Evolutionary conservation across 2,888 invertebrate species (phyloP), one percentile per base, ranked within the genome.

Genomic region (Rhyacophila evoluta): DNA sequence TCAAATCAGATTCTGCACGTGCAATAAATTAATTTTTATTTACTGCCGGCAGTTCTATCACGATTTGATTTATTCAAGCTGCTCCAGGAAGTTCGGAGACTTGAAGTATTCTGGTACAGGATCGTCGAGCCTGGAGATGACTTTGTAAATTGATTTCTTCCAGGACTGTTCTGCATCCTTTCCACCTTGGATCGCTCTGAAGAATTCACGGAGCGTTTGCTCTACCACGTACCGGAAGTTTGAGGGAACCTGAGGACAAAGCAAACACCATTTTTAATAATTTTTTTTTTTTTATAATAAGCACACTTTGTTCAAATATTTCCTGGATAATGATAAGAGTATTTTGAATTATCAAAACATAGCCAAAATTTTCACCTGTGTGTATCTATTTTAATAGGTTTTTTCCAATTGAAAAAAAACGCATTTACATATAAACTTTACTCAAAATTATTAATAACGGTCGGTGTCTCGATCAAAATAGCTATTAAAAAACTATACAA

Each of bases 131-230:
- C 99, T 94, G 85, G 98, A 98, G 89, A 99, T 99, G 86, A 99
- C 95, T 90, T 99, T 99, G 93, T 99, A 99, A 90, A 99, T 99
- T 85, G 98, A 95, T 89, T 99, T 99, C 92, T 99, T 99, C 99
- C 99, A 99, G 86, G 98, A 98, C 88, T 98, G 99, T 87, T 99
- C 99, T 81, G 94, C 92, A 90, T 99, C 99, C 89, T 98, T 98
- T 84, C 97, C 97, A 85, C 95, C 94, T 87, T 96, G 95, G 86
- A 99, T 96, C 84, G 99, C 97, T 89, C 97, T 97, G 95, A 97
- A 99, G 92, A 99, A 99, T 91, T 99, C 99, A 84, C 97, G 93
- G 83, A 99, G 92, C 80, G 99, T 99, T 89, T 98, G 97, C 88
- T 99, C 98, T 82, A 99, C 97, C 84, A 99, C 98, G 88, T 94